A percentile compares a stretch with the other conserved stretches of the same genome.
Evolutionary conservation across 2,888 invertebrate species (phyloP).

Genomic region (Tridacna gigas): DNA sequence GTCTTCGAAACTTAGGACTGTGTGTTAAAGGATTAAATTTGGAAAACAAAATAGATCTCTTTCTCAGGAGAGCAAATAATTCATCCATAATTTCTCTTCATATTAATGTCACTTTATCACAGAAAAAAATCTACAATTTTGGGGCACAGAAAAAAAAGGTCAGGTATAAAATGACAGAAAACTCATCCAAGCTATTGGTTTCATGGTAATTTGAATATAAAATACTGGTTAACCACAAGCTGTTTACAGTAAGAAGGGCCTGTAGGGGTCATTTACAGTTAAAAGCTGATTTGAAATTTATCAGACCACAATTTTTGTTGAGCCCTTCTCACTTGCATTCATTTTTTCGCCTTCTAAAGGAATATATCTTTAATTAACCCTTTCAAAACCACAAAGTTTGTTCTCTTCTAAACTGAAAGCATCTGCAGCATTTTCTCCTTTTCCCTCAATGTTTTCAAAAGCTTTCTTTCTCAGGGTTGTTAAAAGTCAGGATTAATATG

Average conservation of each 20-base stretch:
- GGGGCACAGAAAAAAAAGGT: conserved; percentile 1
- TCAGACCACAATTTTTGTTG: not conserved
- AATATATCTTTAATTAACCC: not conserved
- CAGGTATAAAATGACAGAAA: conserved; percentile 7
- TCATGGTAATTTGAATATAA: conserved; percentile 3
- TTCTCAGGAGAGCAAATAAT: too few species aligned
- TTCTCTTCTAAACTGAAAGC: not conserved
- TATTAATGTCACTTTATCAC: too few species aligned
- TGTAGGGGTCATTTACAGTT: not conserved
- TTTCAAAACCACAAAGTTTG: not conserved
- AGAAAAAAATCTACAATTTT: too few species aligned
- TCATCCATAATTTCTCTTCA: too few species aligned
- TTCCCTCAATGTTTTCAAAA: too few species aligned
- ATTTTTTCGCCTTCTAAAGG: not conserved
- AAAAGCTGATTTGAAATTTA: not conserved
- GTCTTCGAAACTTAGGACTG: too few species aligned
- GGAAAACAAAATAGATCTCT: too few species aligned
- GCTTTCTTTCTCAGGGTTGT: too few species aligned
- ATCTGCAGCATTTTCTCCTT: not conserved
- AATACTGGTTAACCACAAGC: conserved; percentile 1
- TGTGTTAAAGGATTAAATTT: too few species aligned
- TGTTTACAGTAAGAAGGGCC: not conserved
- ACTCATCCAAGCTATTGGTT: conserved; percentile 2
- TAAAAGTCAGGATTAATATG: too few species aligned
- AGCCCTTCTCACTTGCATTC: not conserved